These are phyloP conservation scores for Urocolius indicus DNA, from an alignment of 2,113 vertebrate genomes.

Conservation along the genomic window DNA sequence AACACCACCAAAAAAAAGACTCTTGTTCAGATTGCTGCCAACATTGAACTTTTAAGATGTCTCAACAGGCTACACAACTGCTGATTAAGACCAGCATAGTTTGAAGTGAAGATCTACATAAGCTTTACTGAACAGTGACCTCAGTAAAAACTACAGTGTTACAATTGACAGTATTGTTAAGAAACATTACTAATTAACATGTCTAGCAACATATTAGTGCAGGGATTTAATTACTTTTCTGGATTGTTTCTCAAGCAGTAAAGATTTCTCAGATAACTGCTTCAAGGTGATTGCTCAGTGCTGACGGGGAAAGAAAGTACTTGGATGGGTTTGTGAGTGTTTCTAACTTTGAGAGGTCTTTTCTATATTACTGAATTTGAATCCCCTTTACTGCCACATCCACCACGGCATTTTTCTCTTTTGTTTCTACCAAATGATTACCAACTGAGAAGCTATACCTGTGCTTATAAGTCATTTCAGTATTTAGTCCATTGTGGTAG, in stretches of 20 bases:
- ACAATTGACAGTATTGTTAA: not conserved
- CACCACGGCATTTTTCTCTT: not conserved
- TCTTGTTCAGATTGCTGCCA: not conserved
- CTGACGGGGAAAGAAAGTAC: not conserved
- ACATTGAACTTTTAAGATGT: not conserved
- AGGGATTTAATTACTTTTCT: slow-evolving; percentile 6
- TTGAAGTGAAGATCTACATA: not conserved
- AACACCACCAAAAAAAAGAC: not conserved
- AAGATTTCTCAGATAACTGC: not conserved
- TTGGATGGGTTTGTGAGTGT: not conserved
- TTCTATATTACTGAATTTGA: not conserved
- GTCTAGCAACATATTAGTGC: not conserved
- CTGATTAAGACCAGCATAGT: not conserved
- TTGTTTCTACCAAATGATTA: not conserved
- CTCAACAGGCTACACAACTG: not conserved
- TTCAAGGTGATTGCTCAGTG: not conserved
- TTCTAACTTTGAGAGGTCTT: not conserved
- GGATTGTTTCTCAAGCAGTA: not conserved
- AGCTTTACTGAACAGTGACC: not conserved
- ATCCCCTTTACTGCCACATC: not conserved
- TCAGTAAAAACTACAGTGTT: not conserved
- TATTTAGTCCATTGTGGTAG: not conserved
- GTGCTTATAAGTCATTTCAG: not conserved
- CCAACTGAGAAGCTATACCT: not conserved
- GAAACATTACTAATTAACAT: slow-evolving; percentile 22